These are phyloP conservation scores for Geodia barretti DNA, from an alignment of 37 sponge, comb jelly and placozoan species.

Conservation along the genomic window DNA sequence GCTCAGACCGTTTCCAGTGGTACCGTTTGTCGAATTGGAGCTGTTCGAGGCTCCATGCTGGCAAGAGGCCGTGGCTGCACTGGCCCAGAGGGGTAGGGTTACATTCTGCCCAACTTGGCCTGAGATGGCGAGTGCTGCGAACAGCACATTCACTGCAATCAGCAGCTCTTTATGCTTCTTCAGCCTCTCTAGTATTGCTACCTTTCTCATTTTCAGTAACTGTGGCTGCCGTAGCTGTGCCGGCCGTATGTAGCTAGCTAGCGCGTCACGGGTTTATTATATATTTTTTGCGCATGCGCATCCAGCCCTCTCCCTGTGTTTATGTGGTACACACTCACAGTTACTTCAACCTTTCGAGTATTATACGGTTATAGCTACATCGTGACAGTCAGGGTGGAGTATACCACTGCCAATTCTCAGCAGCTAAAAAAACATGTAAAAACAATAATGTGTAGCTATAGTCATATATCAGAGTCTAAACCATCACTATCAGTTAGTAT, in stretches of 20 bases:
- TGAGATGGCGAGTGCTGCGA: slow-evolving; percentile 47
- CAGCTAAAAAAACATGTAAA: no score
- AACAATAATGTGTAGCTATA: no score
- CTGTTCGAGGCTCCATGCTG: slow-evolving; percentile 1
- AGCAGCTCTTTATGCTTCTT: slow-evolving; percentile 1
- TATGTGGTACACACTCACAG: no score
- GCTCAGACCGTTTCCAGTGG: background rate
- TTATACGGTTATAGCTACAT: no score
- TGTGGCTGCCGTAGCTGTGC: no score
- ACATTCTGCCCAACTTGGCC: slow-evolving; percentile 75
- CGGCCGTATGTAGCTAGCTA: no score
- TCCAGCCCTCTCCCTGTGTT: no score
- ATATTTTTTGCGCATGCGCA: no score
- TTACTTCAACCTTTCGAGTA: no score
- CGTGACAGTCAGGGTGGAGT: no score
- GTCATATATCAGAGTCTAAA: background rate
- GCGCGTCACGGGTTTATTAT: no score
- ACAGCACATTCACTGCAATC: slow-evolving; percentile 19
- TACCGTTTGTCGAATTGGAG: background rate
- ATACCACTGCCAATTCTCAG: no score
- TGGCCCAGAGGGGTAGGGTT: slow-evolving; percentile 59
- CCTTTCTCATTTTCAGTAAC: background rate
- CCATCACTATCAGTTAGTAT: background rate
- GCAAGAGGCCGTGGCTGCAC: background rate
- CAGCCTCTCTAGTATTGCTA: background rate